Base-by-base conservation (phyloP, 2,797 vertebrate species). In the Channallabes apus region DNA sequence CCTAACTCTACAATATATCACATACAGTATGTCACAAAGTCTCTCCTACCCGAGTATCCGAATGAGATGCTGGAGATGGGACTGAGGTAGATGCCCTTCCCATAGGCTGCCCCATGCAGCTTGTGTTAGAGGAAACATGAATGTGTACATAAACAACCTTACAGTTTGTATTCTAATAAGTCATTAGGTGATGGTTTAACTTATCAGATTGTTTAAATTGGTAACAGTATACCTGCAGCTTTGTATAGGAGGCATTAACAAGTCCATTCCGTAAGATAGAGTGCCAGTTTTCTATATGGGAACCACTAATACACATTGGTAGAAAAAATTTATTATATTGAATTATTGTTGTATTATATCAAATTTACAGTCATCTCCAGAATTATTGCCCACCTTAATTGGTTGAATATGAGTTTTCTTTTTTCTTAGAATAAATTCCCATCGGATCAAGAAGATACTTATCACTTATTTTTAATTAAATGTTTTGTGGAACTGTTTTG, bases 71-170 rank as follows among this genome's bases (percentile, higher is more conserved):
- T 98, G 90, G 97, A 98, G 93, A 98, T 96, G 86, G 98, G 97
- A 94, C 98, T 99, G 93, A 99, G 92, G 95, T 99, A 99, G 94
- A 99, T 99, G 91, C 98, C 98, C 95, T 98, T 99, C 87, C 98
- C 98, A 93, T 98, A 98, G 86, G 97, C 97, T 94, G 97, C 97
- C 95, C 98, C 98, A 91, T 99, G 97, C 94, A 99, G 95, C 98
- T 99, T 95, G 89, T 90, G 82, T 91, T 88, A 91, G 86, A 96
- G 92, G 95, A 86, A 95, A 91, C 91, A 93, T 91, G 91, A 88
- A 82, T 17, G 38, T 38, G 69, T 12, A 51, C 11, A 73, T 82
- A 58, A 29, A 67, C 69, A 71, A 64, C 71, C 18, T n/a, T 38
- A 61, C 6, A 82, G 24, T 41, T 3, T 71, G 17, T 83, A 76